Percentiles rank a stretch among this genome's conserved stretches.
Evolutionary conservation across 2,113 vertebrate genomes (phyloP).

Genomic region (Rhegmatorhina hoffmannsi): DNA sequence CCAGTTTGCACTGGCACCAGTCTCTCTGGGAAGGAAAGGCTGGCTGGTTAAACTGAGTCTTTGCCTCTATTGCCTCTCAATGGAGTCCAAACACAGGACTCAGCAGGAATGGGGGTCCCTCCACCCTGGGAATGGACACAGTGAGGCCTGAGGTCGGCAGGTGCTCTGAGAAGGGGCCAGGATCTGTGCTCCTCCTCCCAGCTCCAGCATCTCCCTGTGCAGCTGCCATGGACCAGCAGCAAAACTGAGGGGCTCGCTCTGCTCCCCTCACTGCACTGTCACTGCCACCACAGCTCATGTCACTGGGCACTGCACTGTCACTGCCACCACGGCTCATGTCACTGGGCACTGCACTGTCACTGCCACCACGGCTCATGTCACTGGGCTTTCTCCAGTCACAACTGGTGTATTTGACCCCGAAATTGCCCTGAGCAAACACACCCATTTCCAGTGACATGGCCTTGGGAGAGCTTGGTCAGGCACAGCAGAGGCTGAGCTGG

Average conservation of each 20-base stretch:
- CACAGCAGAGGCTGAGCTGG: background rate
- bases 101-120: background rate
- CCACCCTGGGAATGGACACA: background rate
- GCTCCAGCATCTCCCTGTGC: background rate
- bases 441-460: background rate
- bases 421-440: background rate
- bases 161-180: background rate
- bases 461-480: background rate
- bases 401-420: background rate
- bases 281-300: accelerated
- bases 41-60: accelerated
- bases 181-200: background rate
- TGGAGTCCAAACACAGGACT: accelerated
- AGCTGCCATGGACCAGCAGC: background rate
- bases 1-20: background rate
- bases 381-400: background rate
- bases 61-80: background rate
- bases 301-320: background rate
- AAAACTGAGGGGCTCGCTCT: accelerated
- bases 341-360: accelerated
- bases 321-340: background rate
- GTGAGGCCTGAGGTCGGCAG: accelerated
- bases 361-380: background rate
- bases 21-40: background rate
- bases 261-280: background rate